A percentile compares a stretch with the other conserved stretches of the same genome.
These are phyloP conservation scores for Drosophila macrospina DNA, from an alignment of 2,888 invertebrate genomes.

Conservation along the genomic window DNA sequence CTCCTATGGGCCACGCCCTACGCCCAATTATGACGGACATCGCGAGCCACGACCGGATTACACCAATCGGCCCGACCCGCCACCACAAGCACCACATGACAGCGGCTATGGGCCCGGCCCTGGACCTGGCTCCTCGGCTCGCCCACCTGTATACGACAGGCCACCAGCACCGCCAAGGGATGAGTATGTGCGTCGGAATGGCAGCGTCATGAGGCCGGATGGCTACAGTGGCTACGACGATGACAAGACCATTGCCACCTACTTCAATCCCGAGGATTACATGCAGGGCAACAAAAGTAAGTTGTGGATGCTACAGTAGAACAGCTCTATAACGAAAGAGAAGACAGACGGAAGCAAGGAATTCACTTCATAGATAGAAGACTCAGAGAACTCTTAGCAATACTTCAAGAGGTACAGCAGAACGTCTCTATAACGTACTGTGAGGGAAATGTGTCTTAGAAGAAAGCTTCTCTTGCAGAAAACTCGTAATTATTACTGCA, in stretches of 20 bases:
- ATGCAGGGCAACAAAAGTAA: slow-evolving; percentile 81
- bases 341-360: not conserved
- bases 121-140: slow-evolving; percentile 47
- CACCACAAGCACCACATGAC: slow-evolving; percentile 40
- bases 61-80: slow-evolving; percentile 82
- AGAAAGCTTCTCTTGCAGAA: no score
- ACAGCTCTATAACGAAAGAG: not conserved
- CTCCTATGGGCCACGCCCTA: slow-evolving; percentile 49
- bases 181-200: slow-evolving; percentile 65
- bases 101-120: slow-evolving; percentile 41
- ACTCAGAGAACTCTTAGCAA: no score
- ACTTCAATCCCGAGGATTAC: slow-evolving; percentile 85
- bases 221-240: slow-evolving; percentile 76
- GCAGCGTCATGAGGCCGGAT: slow-evolving; percentile 63
- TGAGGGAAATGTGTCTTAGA: no score
- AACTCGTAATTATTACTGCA: no score
- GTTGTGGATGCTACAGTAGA: slow-evolving; percentile 20
- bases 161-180: slow-evolving; percentile 55
- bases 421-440: no score
- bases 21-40: slow-evolving; percentile 52
- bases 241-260: slow-evolving; percentile 84
- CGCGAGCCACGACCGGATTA: slow-evolving; percentile 73
- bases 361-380: no score
- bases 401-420: no score
- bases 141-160: slow-evolving; percentile 58